Evolutionary conservation across 2,888 invertebrate species (phyloP).

Genomic region (Catonia carolina): DNA sequence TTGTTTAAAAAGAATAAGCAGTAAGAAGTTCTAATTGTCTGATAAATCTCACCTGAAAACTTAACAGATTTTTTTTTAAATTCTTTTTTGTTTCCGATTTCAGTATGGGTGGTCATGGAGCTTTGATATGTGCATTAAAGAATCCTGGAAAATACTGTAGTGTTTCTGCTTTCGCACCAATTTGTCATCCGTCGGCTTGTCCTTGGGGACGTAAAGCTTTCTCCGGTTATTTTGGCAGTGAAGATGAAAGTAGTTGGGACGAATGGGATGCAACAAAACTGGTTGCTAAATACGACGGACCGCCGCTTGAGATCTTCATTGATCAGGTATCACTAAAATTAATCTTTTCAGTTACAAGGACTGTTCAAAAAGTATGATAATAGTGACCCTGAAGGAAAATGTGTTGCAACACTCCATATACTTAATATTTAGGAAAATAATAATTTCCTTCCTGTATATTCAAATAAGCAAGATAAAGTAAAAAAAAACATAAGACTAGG

Average conservation of each 20-base stretch:
- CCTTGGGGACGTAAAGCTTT: slow-evolving; percentile 88
- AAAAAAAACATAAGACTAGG: no score
- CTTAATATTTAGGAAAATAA: no score
- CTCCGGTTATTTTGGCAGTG: slow-evolving; percentile 60
- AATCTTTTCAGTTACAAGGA: background rate
- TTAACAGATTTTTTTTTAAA: no score
- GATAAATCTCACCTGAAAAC: no score
- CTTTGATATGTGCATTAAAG: slow-evolving; percentile 79
- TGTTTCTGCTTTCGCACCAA: slow-evolving; percentile 93
- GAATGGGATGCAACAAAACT: slow-evolving; percentile 87
- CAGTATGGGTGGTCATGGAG: slow-evolving; percentile 99
- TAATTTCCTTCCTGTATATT: no score
- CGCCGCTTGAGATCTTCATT: slow-evolving; percentile 72
- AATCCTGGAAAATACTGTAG: slow-evolving; percentile 82
- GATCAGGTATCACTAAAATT: slow-evolving; percentile 64
- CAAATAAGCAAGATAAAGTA: no score
- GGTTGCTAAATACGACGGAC: slow-evolving; percentile 73
- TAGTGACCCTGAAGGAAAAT: no score
- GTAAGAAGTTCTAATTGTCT: no score
- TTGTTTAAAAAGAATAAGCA: no score
- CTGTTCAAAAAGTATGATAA: no score
- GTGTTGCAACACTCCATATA: no score
- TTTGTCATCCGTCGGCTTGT: slow-evolving; percentile 77
- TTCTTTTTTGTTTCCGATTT: no score
- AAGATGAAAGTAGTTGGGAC: slow-evolving; percentile 52